Conservation (phyloP, 2,888 invertebrate species). For the Scaptomyza tumidula region DNA sequence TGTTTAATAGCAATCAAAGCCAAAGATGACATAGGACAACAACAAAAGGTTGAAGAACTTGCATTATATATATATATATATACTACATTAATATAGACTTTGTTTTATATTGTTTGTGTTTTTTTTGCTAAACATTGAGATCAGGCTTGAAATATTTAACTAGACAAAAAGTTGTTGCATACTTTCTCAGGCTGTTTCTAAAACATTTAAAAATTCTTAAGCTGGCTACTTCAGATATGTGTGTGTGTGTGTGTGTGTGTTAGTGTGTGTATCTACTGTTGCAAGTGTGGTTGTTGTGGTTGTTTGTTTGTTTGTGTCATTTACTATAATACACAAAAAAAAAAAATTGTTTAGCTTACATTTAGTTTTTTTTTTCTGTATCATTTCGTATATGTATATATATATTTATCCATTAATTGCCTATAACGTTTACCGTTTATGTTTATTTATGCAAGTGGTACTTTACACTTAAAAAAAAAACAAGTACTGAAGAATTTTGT, state of each 20-base stretch:
- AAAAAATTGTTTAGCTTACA: constrained; percentile 51
- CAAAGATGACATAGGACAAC: constrained; percentile 3
- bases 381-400: constrained; percentile 17
- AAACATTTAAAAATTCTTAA: neutral
- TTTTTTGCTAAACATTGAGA: neutral
- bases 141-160: neutral
- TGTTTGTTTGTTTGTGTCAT: constrained; percentile 37
- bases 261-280: constrained; percentile 20
- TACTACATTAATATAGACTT: neutral
- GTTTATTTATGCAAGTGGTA: constrained; percentile 32
- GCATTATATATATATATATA: constrained; percentile 9
- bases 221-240: constrained; percentile 13
- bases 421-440: constrained; percentile 39
- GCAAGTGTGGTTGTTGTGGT: constrained; percentile 24
- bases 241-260: constrained; percentile 16
- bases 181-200: constrained; percentile 10
- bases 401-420: constrained; percentile 26
- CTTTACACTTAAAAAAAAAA: constrained; percentile 15
- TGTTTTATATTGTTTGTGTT: neutral
- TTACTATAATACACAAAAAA: constrained; percentile 69
- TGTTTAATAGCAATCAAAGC: constrained; percentile 7
- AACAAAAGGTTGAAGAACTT: neutral
- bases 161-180: constrained; percentile 18
- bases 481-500: constrained; percentile 30
- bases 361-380: constrained; percentile 12